Evolutionary conservation across 2,888 invertebrate genomes (phyloP).

Genomic region (Meiosimyza platycephala): DNA sequence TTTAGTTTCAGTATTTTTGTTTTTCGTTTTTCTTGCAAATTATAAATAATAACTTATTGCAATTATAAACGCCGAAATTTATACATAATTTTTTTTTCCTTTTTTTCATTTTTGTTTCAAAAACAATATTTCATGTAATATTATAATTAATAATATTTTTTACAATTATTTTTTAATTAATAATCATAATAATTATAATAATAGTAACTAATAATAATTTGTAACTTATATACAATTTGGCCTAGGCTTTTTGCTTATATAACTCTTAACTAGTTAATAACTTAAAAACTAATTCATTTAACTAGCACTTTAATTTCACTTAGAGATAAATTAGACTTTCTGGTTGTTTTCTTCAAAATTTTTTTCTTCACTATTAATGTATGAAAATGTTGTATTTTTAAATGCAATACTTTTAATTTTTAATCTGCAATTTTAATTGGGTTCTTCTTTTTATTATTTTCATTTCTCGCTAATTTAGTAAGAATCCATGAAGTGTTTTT

Average conservation of each 20-base stretch:
- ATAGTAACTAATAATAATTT: constrained; percentile 13
- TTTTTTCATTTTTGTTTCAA: not conserved
- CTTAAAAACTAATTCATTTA: constrained; percentile 31
- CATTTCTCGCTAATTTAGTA: not conserved
- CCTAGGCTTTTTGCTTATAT: constrained; percentile 21
- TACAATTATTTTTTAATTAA: constrained; percentile 10
- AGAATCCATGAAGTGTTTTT: too few species aligned
- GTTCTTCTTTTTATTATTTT: not conserved
- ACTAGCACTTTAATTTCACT: constrained; percentile 36
- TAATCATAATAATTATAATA: constrained; percentile 9
- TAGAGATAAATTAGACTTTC: constrained; percentile 15
- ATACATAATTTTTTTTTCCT: not conserved
- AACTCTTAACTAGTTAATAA: constrained; percentile 28
- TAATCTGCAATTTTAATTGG: not conserved
- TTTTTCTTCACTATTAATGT: too few species aligned
- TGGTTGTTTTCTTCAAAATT: too few species aligned
- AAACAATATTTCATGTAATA: not conserved
- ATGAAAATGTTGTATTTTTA: not conserved
- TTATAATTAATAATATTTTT: not conserved
- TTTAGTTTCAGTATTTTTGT: too few species aligned
- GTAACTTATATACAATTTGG: constrained; percentile 34
- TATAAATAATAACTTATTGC: too few species aligned
- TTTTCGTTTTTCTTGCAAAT: not conserved
- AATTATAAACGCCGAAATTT: too few species aligned
- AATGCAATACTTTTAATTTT: constrained; percentile 4